These are phyloP conservation scores for Trichechus manatus DNA, from an alignment of 2,113 vertebrate genomes.

Conservation along the genomic window DNA sequence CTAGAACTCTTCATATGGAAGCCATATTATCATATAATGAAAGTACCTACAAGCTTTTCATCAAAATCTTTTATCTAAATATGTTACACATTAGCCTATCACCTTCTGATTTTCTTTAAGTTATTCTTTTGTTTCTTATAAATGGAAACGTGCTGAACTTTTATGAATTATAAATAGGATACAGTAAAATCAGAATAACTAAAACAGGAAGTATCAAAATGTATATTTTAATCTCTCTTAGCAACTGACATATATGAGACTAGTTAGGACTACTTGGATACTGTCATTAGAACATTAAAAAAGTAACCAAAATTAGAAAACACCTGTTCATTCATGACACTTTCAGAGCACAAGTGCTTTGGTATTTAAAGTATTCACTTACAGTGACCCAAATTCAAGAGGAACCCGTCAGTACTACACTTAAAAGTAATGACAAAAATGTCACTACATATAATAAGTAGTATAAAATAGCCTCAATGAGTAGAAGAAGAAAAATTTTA, in stretches of 20 bases:
- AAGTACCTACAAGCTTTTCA: conserved; percentile 4
- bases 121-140: conserved; percentile 20
- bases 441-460: not conserved
- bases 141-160: not conserved
- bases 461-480: not conserved
- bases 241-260: conserved; percentile 45
- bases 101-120: conserved; percentile 16
- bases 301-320: conserved; percentile 62
- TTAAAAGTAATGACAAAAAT: conserved; percentile 20
- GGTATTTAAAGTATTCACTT: conserved; percentile 48
- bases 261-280: not conserved
- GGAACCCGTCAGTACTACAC: not conserved
- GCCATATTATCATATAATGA: conserved; percentile 44
- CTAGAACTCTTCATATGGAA: conserved; percentile 24
- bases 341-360: conserved; percentile 51
- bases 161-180: conserved; percentile 13
- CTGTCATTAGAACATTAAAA: conserved; percentile 1
- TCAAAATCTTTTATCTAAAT: conserved; percentile 34
- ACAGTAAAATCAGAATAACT: conserved; percentile 29
- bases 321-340: conserved; percentile 33
- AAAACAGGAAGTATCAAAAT: conserved; percentile 54
- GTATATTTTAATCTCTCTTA: conserved; percentile 7
- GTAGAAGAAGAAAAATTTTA: not conserved
- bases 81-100: not conserved
- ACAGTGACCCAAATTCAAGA: conserved; percentile 53